Base-by-base conservation (phyloP, 2,797 vertebrate species). In the Gila robusta region DNA sequence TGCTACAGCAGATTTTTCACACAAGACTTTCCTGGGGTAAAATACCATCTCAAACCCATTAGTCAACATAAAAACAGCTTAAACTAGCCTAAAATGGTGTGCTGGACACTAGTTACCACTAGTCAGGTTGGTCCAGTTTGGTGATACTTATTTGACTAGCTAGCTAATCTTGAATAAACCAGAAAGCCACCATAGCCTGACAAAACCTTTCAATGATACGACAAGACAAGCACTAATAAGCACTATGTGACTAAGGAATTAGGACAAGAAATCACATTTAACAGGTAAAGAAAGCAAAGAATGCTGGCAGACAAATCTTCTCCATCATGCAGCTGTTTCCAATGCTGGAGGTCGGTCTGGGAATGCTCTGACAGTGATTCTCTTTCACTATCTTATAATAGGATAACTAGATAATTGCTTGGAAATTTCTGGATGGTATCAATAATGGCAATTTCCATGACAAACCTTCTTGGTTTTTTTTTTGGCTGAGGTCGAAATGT, bases 361-460 rank as follows among this genome's bases (percentile, higher is more conserved):
- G 62, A 82, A 66, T 64, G 49, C 19, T 23, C 49, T 44, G 86
- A 91, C 89, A 91, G 73, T 82, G 86, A 10, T 81, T 81, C 76
- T 81, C 88, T 83, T 92, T 84, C 89, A 89, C 83, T 47, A 64
- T 76, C 9, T 21, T 28, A 67, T 86, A 77, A 91, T 78, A 62
- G 82, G 83, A 87, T 89, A 86, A 90, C 49, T 71, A 82, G 73
- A 86, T 91, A 87, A 91, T 88, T 67, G 39, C 66, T 56, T 82
- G 81, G 26, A 79, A 69, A 77, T 69, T 82, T 16, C 44, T 62
- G 85, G 80, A 44, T 80, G 78, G 62, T 82, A 83, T 81, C 85
- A 49, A 49, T 83, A 88, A 90, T 28, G 32, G 81, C 73, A 26
- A 69, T 81, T 79, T 89, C 71, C 81, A 62, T 90, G 91, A 91